Conservation (phyloP, 2,888 invertebrate species). For the Noctua janthe region DNA sequence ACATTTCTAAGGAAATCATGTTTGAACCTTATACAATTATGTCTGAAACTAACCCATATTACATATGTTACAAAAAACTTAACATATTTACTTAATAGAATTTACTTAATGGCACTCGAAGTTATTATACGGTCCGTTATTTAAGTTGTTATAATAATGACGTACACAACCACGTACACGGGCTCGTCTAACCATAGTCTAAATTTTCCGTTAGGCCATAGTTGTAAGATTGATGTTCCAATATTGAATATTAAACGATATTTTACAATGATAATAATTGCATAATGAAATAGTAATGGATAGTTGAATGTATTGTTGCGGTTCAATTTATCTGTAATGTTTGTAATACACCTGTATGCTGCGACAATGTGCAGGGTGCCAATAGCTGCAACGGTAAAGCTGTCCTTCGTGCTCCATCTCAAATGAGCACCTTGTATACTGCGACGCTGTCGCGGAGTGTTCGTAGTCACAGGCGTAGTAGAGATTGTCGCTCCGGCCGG, state of each 20-base stretch:
- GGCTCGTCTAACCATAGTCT: constrained; percentile 25
- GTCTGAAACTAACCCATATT: constrained; percentile 26
- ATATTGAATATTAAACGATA: constrained; percentile 27
- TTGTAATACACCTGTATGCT: constrained; percentile 20
- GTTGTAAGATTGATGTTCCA: constrained; percentile 43
- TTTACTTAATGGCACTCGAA: constrained; percentile 38
- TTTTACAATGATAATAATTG: constrained; percentile 4
- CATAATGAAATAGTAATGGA: constrained; percentile 18
- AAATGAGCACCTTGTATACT: neutral
- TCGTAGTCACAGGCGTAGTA: constrained; percentile 62
- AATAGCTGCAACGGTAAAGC: neutral
- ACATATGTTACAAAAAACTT: constrained; percentile 11
- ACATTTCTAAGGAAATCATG: constrained; percentile 12
- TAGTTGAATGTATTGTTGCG: constrained; percentile 23
- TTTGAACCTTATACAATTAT: constrained; percentile 6
- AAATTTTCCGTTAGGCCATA: constrained; percentile 41
- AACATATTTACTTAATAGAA: constrained; percentile 43
- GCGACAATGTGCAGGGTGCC: constrained; percentile 7
- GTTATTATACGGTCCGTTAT: constrained; percentile 17
- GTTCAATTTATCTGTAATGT: constrained; percentile 32
- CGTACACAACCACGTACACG: constrained; percentile 1
- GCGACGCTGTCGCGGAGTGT: constrained; percentile 17
- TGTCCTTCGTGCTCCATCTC: neutral
- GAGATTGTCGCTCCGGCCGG: constrained; percentile 66
- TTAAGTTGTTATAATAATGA: constrained; percentile 18